These are phyloP conservation scores for Odocoileus virginianus DNA, from an alignment of 2,113 vertebrate species.

Conservation along the genomic window DNA sequence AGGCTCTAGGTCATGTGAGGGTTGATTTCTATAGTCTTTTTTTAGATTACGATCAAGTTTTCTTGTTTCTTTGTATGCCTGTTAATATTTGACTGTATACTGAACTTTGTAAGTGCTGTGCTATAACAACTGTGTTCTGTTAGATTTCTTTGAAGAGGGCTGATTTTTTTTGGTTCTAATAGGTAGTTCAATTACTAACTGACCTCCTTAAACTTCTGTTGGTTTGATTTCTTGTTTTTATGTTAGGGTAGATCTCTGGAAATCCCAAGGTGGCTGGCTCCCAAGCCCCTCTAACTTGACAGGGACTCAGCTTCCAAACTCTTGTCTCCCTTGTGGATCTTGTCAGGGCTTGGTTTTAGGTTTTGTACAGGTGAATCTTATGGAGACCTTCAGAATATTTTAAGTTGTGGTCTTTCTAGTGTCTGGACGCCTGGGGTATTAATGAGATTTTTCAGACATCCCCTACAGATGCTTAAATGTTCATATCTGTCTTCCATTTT, in stretches of 20 bases:
- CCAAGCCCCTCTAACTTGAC: not conserved
- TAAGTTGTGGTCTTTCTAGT: not conserved
- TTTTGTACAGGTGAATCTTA: not conserved
- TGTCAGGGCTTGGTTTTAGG: not conserved
- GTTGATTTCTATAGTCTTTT: not conserved
- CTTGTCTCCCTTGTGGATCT: not conserved
- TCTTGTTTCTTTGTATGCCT: not conserved
- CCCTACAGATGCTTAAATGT: not conserved
- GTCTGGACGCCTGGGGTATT: not conserved
- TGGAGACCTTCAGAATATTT: not conserved
- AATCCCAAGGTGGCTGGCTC: not conserved
- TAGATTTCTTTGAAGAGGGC: not conserved
- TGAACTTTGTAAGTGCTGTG: not conserved
- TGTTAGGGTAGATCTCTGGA: not conserved
- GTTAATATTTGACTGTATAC: not conserved
- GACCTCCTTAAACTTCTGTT: not conserved
- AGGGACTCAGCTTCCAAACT: not conserved
- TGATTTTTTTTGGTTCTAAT: not conserved
- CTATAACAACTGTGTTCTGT: not conserved
- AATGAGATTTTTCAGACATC: not conserved
- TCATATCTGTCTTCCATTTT: not conserved
- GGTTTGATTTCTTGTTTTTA: not conserved
- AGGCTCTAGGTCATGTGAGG: not conserved
- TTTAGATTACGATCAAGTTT: not conserved
- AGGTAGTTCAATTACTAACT: not conserved